A percentile compares a stretch with the other conserved stretches of the same genome.
Evolutionary conservation across 2,888 invertebrate species (phyloP).

Genomic region (Labia minor): DNA sequence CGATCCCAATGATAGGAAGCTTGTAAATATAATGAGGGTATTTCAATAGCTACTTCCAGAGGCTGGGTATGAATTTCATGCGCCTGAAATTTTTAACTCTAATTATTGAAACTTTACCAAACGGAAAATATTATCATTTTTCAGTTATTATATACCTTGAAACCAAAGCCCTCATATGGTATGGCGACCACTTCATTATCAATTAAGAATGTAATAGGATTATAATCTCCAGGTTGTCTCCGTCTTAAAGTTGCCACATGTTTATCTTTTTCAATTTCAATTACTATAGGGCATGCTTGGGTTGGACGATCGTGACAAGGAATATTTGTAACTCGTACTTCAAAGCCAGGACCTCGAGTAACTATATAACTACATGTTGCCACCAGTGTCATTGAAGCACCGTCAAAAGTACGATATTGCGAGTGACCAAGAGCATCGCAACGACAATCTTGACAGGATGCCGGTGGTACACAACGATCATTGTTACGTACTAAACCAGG

Average conservation of each 20-base stretch:
- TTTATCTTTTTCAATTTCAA: constrained; percentile 31
- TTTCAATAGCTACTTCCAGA: constrained; percentile 41
- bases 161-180: not conserved
- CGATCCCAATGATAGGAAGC: constrained; percentile 41
- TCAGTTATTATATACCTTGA: not conserved
- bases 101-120: too few species aligned
- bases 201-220: not conserved
- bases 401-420: constrained; percentile 74
- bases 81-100: not conserved
- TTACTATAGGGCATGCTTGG: constrained; percentile 52
- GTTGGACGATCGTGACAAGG: constrained; percentile 50
- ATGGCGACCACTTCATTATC: not conserved
- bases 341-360: constrained; percentile 46
- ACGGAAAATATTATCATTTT: too few species aligned
- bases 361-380: constrained; percentile 79
- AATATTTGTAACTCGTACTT: constrained; percentile 61
- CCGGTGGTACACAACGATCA: constrained; percentile 55
- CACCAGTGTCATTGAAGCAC: constrained; percentile 63
- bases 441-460: constrained; percentile 65
- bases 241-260: not conserved
- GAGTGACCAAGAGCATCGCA: constrained; percentile 69
- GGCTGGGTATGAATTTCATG: not conserved
- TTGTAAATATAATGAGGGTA: constrained; percentile 63
- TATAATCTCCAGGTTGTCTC: not conserved
- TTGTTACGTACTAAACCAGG: constrained; percentile 55